Conservation (phyloP, 2,113 vertebrate genomes). For the Xiphophorus couchianus region DNA sequence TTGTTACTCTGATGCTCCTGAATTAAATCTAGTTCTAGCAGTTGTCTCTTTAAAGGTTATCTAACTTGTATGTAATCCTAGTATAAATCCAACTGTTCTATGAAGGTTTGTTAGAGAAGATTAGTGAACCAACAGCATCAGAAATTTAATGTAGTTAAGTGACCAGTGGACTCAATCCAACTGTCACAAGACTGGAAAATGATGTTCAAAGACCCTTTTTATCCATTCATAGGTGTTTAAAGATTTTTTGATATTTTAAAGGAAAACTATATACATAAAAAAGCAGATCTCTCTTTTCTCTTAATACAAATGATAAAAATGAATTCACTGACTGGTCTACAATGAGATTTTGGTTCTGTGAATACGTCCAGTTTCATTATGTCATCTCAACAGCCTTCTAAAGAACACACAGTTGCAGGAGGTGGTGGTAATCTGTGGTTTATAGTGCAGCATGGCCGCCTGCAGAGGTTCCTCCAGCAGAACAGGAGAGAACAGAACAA, state of each 20-base stretch:
- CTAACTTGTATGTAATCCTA: background rate
- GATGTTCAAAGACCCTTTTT: too few relatives aligned
- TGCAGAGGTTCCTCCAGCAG: conserved; percentile 45
- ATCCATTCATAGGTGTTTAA: too few relatives aligned
- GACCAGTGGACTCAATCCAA: background rate
- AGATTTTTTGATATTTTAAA: background rate
- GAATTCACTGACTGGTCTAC: background rate
- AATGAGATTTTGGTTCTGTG: conserved; percentile 26
- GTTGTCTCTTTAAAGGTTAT: background rate
- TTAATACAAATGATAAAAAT: background rate
- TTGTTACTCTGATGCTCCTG: background rate
- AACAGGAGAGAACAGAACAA: conserved; percentile 24
- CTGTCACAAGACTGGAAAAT: too few relatives aligned
- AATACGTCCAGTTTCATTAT: conserved; percentile 26
- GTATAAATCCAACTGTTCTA: background rate
- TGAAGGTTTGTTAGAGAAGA: background rate
- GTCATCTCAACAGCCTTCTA: conserved; percentile 37
- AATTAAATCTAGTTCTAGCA: background rate
- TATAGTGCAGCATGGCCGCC: conserved; percentile 35
- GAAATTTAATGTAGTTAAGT: too few relatives aligned
- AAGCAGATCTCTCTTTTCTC: background rate
- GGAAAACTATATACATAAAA: background rate
- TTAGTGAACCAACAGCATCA: too few relatives aligned
- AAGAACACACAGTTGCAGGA: conserved; percentile 26
- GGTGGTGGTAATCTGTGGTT: conserved; percentile 50